A percentile compares a stretch with the other conserved stretches of the same genome.
These are phyloP conservation scores for Heliconius eleuchia DNA, from an alignment of 1,140 invertebrate species.

Conservation along the genomic window DNA sequence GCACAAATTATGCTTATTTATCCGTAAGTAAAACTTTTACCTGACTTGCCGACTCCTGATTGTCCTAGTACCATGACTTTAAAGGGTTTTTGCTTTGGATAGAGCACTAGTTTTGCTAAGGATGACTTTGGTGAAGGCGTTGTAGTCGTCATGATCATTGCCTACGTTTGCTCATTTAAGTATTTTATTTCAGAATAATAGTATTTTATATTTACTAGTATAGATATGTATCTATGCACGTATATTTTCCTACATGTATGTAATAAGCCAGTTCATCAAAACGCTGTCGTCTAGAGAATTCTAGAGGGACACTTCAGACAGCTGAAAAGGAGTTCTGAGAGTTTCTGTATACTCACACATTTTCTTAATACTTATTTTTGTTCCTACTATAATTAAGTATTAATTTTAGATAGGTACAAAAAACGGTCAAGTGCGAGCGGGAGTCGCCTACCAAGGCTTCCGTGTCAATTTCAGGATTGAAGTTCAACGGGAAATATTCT, in stretches of 20 bases:
- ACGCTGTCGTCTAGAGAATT: neutral
- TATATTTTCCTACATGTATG: neutral
- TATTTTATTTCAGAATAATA: neutral
- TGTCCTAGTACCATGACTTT: slow-evolving; percentile 90
- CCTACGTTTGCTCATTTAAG: slow-evolving; percentile 40
- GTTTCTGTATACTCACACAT: too few species aligned
- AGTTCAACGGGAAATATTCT: too few species aligned
- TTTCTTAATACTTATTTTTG: too few species aligned
- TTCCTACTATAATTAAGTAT: too few species aligned
- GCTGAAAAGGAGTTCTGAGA: neutral
- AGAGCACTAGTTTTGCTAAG: slow-evolving; percentile 83
- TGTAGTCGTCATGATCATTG: slow-evolving; percentile 77
- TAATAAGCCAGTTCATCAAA: neutral
- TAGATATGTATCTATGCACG: neutral
- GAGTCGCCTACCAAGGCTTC: too few species aligned
- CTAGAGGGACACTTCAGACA: neutral
- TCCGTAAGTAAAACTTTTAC: slow-evolving; percentile 68
- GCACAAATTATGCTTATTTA: too few species aligned
- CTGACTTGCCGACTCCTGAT: slow-evolving; percentile 89
- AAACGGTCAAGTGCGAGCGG: too few species aligned
- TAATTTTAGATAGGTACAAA: too few species aligned
- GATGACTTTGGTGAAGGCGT: slow-evolving; percentile 84
- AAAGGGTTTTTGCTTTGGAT: slow-evolving; percentile 84
- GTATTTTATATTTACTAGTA: neutral
- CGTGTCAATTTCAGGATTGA: too few species aligned